Conservation (phyloP, 2,888 invertebrate genomes). For the Athripsodes cinereus region DNA sequence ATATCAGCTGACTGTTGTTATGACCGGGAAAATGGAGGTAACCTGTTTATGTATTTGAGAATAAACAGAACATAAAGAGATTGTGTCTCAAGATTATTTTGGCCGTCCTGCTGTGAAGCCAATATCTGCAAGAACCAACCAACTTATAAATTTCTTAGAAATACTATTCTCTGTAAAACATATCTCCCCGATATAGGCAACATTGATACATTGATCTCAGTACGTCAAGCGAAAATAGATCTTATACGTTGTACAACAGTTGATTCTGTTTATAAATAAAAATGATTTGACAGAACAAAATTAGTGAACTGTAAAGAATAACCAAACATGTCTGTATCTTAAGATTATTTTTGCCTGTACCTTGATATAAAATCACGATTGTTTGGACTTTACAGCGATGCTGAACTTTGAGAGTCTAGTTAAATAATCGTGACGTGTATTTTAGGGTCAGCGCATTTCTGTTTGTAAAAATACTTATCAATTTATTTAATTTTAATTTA, state of each 20-base stretch:
- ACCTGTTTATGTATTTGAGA: slow-evolving; percentile 4
- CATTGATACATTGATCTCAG: not conserved
- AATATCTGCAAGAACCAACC: not conserved
- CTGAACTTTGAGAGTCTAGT: not conserved
- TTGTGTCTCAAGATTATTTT: slow-evolving; percentile 4
- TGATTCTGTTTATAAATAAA: not conserved
- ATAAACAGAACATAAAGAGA: slow-evolving; percentile 7
- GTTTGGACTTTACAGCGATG: not conserved
- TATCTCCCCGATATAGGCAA: not conserved
- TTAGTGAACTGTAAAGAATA: not conserved
- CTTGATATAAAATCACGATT: not conserved
- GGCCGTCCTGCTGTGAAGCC: not conserved
- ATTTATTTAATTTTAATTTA: not conserved
- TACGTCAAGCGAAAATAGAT: not conserved
- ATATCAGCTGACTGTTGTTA: no score
- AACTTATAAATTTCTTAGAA: not conserved
- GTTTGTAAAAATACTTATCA: not conserved
- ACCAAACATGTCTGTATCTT: not conserved
- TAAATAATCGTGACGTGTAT: not conserved
- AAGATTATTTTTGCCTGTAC: not conserved
- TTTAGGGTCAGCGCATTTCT: not conserved
- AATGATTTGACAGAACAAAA: not conserved
- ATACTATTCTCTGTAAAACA: not conserved
- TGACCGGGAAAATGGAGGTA: not conserved
- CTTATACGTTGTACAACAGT: not conserved